Evolutionary conservation across 2,113 vertebrate species (phyloP), one percentile per base, ranked within the genome.

Genomic region (Sinosuthora webbiana): DNA sequence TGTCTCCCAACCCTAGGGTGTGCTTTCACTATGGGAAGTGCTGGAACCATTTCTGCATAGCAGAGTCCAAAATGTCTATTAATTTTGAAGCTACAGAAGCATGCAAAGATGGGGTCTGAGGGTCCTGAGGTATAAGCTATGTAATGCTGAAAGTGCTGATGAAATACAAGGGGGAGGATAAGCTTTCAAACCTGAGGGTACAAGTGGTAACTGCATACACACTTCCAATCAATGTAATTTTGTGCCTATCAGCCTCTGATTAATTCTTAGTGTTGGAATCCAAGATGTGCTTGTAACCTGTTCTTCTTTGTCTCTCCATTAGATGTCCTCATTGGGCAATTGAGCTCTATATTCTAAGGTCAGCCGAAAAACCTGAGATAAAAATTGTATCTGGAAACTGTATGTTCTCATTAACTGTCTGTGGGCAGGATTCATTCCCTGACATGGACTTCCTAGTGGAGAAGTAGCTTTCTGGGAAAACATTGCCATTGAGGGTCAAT

Each of bases 321-420:
- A 97, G 96, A 87, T 97, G 96, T 95, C 95, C 90, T 95, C 96
- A 45, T 96, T 92, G 86, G 52, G 90, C 94, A 96, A 27, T 68
- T 55, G 60, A 91, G 75, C n/a, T 84, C 55, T 80, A 17, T 80
- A 35, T 92, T 90, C 41, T 45, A 39, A 80, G 42, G 17, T 63
- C 21, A 45, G 21, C 27, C 2, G 13, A 83, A 90, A 80, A 94
- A 74, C 3, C 4, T 42, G 21, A 57, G 42, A 79, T 67, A 75
- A 90, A 92, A 84, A 62, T 85, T 71, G n/a, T 23, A 2, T 39
- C 39, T 93, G 77, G 67, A 87, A 87, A 31, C n/a, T n/a, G 14
- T 79, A 10, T 75, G 3, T 63, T 92, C 59, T 83, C 25, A 23
- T 75, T 84, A 39, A 9, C n/a, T 30, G 7, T 77, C 60, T 14